Percentiles rank a stretch among this genome's conserved stretches.
phyloP scores from a whole-genome alignment of 2,888 invertebrate genomes.

The Caenorhabditis afra region DNA sequence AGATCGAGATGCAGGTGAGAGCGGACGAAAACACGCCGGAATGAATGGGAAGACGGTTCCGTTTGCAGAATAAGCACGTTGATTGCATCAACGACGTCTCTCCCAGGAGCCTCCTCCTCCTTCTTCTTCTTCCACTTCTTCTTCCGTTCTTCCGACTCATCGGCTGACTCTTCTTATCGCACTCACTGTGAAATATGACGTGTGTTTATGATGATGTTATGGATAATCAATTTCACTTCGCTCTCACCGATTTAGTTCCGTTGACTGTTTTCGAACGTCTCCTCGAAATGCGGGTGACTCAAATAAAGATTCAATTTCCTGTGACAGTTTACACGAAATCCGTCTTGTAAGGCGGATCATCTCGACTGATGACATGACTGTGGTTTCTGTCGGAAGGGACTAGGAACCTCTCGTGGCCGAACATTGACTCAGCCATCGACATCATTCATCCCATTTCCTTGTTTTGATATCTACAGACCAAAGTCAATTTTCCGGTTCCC shows the following conservation, averaged over 20 bases:
- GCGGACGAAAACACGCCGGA: neutral
- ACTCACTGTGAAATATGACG: constrained; percentile 48
- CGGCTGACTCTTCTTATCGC: neutral
- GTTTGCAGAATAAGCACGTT: constrained; percentile 45
- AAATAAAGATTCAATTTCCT: constrained; percentile 10
- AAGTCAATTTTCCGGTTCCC: too few species aligned
- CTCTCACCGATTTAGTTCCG: constrained; percentile 13
- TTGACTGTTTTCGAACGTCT: constrained; percentile 24
- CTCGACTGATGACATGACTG: too few species aligned
- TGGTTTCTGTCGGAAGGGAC: too few species aligned
- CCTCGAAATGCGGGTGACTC: constrained; percentile 28
- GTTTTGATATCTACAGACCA: too few species aligned
- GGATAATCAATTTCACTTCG: constrained; percentile 37
- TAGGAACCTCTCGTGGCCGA: too few species aligned
- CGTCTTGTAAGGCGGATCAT: neutral
- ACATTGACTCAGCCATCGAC: too few species aligned
- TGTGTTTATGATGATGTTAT: constrained; percentile 15
- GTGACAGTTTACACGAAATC: neutral
- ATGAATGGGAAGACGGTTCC: neutral
- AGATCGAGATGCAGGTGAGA: constrained; percentile 45
- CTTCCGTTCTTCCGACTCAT: neutral
- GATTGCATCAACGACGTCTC: constrained; percentile 36
- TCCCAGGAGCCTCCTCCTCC: neutral
- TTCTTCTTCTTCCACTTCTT: constrained; percentile 1
- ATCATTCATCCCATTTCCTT: too few species aligned